A percentile compares a stretch with the other conserved stretches of the same genome.
Conservation (phyloP, 1,140 invertebrate genomes). For the Heliconius congener region DNA sequence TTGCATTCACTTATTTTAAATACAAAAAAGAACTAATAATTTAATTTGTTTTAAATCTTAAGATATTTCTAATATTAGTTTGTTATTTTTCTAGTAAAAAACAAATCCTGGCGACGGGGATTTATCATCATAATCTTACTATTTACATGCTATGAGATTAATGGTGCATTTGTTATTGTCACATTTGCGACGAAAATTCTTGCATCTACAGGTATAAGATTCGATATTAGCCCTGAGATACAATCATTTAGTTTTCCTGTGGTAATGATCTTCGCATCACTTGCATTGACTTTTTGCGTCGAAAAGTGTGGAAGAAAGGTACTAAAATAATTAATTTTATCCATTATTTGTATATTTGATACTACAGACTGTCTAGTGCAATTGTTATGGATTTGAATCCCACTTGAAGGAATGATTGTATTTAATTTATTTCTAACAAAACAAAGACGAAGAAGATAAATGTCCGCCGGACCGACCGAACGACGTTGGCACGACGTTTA, state of each 20-base stretch:
- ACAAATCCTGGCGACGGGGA: conserved; percentile 41
- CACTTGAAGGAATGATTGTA: too few relatives aligned
- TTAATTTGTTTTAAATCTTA: too few relatives aligned
- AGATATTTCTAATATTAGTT: not conserved
- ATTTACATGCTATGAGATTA: conserved; percentile 41
- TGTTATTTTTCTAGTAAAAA: conserved; percentile 42
- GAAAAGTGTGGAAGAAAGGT: conserved; percentile 63
- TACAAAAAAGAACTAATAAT: too few relatives aligned
- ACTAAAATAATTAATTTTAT: not conserved
- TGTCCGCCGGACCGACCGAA: too few relatives aligned
- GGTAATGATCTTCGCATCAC: conserved; percentile 55
- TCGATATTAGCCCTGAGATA: conserved; percentile 54
- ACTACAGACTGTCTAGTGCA: too few relatives aligned
- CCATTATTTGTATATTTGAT: too few relatives aligned
- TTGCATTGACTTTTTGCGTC: conserved; percentile 43
- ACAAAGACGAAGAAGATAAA: too few relatives aligned
- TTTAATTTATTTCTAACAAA: too few relatives aligned
- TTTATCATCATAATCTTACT: conserved; percentile 46
- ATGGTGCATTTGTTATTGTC: conserved; percentile 44
- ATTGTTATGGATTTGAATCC: too few relatives aligned
- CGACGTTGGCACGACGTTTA: too few relatives aligned
- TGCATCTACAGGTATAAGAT: conserved; percentile 45
- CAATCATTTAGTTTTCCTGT: conserved; percentile 56
- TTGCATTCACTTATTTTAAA: too few relatives aligned
- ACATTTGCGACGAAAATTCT: conserved; percentile 51